Evolutionary conservation across 1,140 invertebrate species (phyloP).

Genomic region (Heliconius congener): DNA sequence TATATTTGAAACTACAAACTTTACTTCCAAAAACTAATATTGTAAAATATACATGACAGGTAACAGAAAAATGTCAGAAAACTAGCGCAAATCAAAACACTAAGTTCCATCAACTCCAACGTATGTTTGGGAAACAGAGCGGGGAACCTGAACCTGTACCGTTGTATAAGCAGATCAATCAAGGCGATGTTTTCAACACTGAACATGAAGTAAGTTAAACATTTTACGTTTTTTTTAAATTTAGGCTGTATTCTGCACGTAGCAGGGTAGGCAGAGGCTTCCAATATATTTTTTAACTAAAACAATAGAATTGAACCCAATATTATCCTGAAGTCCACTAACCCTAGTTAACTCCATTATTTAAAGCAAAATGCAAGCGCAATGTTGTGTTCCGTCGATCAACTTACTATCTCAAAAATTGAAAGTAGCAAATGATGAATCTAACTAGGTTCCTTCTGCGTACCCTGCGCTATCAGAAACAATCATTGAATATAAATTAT

Average conservation of each 20-base stretch:
- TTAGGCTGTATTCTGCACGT: neutral
- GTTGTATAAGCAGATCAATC: constrained; percentile 82
- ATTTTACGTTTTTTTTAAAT: neutral
- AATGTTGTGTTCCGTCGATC: too few relatives aligned
- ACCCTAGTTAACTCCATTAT: too few relatives aligned
- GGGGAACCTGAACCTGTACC: constrained; percentile 77
- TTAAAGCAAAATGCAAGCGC: too few relatives aligned
- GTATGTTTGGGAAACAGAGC: constrained; percentile 85
- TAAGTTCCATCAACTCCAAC: constrained; percentile 88
- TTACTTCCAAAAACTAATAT: neutral
- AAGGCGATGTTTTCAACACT: constrained; percentile 81
- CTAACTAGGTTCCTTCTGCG: too few relatives aligned
- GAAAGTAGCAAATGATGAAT: too few relatives aligned
- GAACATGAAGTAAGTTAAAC: constrained; percentile 80
- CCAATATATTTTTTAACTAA: too few relatives aligned
- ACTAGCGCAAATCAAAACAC: constrained; percentile 88
- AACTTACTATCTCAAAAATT: too few relatives aligned
- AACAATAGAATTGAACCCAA: too few relatives aligned
- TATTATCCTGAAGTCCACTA: too few relatives aligned
- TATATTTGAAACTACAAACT: neutral
- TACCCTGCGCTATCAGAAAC: too few relatives aligned
- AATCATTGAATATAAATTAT: neutral
- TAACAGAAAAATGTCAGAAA: constrained; percentile 86
- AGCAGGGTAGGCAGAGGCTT: too few relatives aligned
- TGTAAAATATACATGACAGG: neutral